Base-by-base conservation (phyloP, 1,140 invertebrate species). In the Magallana ariakensis region DNA sequence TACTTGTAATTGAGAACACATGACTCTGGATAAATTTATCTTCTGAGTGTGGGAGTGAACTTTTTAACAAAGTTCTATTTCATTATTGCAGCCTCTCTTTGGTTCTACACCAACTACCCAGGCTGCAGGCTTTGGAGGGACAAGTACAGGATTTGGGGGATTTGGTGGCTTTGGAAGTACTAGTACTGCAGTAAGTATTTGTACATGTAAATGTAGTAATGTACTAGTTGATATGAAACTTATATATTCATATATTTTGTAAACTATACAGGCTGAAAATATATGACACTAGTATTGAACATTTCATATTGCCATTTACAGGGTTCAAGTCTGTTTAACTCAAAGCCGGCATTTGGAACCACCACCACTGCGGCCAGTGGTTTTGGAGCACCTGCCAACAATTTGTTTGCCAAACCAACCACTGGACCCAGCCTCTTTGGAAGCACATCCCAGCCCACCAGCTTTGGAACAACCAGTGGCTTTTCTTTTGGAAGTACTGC, bases 281-380 rank as follows among this genome's bases (percentile, higher is more conserved):
- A 46, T 46, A 46, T 46, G 5, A 56, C 16, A 83, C 11, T 8
- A 26, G 15, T 3, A 26, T 15, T 81, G 80, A 19, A 33, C 22
- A 16, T 55, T 5, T 46, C 9, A 16, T 53, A 53, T 89, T 92
- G 84, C 86, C 87, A 83, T 88, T 92, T 58, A 58, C 53, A 87
- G 86, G 89, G 85, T 57, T 88, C 90, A 8, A 83, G 92, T 8
- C 94, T 96, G 85, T 95, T 95, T 53, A 92, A 94, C 62, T 95
- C 95, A 88, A 90, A 92, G n/a, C 85, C 92, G 46, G 95, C 95
- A 1, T 96, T 96, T 91, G 96, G 96, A 88, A 94, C 95, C 15
- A 90, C 93, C 26, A 93, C 93, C 7, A 92, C 93, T 66, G 88
- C 90, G 10, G 82, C 90, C 13, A 85, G 90, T 80, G 91, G 91